phyloP scores from a whole-genome alignment of 35 echinoderm and acorn worm genomes.

The Holothuria glaberrima region DNA sequence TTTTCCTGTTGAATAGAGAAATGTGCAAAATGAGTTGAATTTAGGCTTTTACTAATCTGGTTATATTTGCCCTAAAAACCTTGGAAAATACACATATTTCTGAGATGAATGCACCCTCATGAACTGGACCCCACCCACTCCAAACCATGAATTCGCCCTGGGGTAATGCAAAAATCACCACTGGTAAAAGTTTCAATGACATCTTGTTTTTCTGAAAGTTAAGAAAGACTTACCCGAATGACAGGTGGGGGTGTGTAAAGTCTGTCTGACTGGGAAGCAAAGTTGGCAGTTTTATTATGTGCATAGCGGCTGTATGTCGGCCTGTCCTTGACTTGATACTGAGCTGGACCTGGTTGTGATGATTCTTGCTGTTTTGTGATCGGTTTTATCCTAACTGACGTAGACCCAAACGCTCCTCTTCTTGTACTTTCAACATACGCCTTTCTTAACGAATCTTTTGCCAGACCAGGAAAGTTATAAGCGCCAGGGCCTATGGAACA shows the following conservation, averaged over 20 bases:
- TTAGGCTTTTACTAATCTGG: neutral
- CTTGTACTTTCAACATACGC: conserved; percentile 97
- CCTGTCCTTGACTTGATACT: conserved; percentile 89
- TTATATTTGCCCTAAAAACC: too few relatives aligned
- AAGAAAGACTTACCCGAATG: conserved; percentile 67
- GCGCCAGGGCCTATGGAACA: conserved; percentile 75
- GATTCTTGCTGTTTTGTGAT: conserved; percentile 86
- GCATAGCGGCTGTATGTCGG: conserved; percentile 85
- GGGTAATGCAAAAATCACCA: too few relatives aligned
- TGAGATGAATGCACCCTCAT: too few relatives aligned
- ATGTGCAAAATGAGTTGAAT: neutral
- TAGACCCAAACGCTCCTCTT: conserved; percentile 90
- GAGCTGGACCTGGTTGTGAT: conserved; percentile 86
- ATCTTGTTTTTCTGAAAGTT: too few relatives aligned
- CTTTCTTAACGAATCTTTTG: conserved; percentile 81
- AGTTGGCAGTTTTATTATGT: conserved; percentile 82
- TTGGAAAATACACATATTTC: too few relatives aligned
- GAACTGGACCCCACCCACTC: too few relatives aligned
- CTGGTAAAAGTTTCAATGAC: too few relatives aligned
- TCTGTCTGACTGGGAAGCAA: conserved; percentile 86
- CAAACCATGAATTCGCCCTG: too few relatives aligned
- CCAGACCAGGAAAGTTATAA: conserved; percentile 83
- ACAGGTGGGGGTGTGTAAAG: conserved; percentile 88
- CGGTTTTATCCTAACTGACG: conserved; percentile 88
- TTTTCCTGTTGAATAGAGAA: conserved; percentile 66